A percentile compares a stretch with the other conserved stretches of the same genome.
These are phyloP conservation scores for Phycodurus eques DNA, from an alignment of 2,113 vertebrate genomes.

Conservation along the genomic window DNA sequence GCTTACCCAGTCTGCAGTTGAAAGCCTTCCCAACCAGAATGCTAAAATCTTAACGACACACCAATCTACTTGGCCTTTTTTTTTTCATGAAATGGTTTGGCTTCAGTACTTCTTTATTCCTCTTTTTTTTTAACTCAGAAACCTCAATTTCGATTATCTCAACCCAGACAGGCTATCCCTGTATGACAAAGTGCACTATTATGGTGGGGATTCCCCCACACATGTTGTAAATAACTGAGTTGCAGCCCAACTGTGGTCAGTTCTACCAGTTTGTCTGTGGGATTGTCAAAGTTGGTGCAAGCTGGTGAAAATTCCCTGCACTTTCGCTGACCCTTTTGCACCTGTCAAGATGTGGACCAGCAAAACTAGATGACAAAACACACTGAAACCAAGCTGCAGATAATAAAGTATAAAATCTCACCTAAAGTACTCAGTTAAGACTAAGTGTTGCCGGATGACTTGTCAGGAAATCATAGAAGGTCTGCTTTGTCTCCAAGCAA, in stretches of 20 bases:
- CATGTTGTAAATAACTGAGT: constrained; percentile 55
- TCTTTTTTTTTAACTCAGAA: constrained; percentile 30
- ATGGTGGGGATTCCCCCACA: constrained; percentile 62
- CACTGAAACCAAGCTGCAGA: constrained; percentile 17
- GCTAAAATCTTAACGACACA: constrained; percentile 72
- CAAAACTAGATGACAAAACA: constrained; percentile 31
- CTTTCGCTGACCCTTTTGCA: constrained; percentile 55
- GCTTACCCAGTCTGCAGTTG: constrained; percentile 58
- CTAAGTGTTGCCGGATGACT: constrained; percentile 34
- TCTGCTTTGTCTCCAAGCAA: constrained; percentile 42
- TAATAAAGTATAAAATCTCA: constrained; percentile 31
- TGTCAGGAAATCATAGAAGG: constrained; percentile 31
- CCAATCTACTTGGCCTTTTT: constrained; percentile 53
- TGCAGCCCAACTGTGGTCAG: constrained; percentile 58
- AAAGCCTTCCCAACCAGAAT: constrained; percentile 54
- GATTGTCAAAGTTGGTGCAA: constrained; percentile 38
- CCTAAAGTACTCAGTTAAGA: constrained; percentile 35
- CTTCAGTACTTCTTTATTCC: constrained; percentile 42
- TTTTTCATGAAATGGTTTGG: constrained; percentile 44
- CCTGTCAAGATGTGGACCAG: constrained; percentile 49
- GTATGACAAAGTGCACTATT: constrained; percentile 41
- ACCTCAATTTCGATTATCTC: constrained; percentile 59
- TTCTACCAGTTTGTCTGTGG: constrained; percentile 45
- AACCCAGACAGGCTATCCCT: constrained; percentile 59
- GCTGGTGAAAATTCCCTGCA: constrained; percentile 50